Conservation (phyloP, 1,140 invertebrate genomes). For the Galendromus occidentalis region DNA sequence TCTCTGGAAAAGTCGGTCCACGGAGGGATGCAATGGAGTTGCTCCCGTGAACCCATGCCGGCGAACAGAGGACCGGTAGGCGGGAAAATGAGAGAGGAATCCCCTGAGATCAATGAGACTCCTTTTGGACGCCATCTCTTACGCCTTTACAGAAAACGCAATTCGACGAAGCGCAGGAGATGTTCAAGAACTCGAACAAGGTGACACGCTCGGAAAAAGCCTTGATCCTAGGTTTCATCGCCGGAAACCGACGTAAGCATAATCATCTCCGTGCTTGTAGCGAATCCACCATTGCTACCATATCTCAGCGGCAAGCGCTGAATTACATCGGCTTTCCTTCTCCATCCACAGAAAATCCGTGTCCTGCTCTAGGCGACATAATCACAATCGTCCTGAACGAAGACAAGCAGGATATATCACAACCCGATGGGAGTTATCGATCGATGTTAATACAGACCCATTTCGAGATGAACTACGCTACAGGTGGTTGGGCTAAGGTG, state of each 20-base stretch:
- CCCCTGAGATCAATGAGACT: no score
- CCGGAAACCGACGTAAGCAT: constrained; percentile 59
- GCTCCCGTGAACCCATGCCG: no score
- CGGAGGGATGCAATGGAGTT: no score
- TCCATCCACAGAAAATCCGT: constrained; percentile 59
- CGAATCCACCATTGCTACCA: no score
- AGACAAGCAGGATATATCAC: constrained; percentile 54
- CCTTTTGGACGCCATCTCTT: no score
- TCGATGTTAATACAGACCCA: constrained; percentile 69
- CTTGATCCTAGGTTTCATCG: constrained; percentile 92
- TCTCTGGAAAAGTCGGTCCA: no score
- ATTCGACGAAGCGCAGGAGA: constrained; percentile 89
- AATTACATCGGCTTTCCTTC: constrained; percentile 7
- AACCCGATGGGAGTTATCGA: constrained; percentile 41
- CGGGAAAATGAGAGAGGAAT: no score
- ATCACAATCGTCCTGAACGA: constrained; percentile 79
- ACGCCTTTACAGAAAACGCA: constrained; percentile 47
- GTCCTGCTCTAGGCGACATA: constrained; percentile 74
- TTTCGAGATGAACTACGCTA: constrained; percentile 91
- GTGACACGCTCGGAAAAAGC: constrained; percentile 89
- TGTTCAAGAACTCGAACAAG: constrained; percentile 86
- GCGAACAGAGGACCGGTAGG: no score
- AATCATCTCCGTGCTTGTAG: constrained; percentile 2
- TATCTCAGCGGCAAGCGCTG: no score
- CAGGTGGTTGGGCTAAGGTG: constrained; percentile 50